Conservation (phyloP, 2,113 vertebrate genomes). For the Myanophis thanlyinensis region DNA sequence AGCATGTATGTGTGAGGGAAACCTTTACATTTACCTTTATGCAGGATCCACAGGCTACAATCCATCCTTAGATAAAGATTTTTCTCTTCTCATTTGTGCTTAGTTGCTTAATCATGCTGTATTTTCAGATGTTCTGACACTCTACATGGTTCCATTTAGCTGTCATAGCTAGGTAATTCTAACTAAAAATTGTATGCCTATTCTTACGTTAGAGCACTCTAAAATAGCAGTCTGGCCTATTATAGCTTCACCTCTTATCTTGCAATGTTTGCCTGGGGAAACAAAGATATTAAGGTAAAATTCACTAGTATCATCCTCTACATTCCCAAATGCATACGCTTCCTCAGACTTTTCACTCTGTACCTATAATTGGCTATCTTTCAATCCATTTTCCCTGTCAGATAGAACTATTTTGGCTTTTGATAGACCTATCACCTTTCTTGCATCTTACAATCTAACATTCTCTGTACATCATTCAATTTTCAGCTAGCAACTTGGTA, state of each 20-base stretch:
- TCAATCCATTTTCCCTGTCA: background rate
- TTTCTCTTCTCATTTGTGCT: background rate
- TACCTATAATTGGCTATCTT: background rate
- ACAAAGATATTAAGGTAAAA: background rate
- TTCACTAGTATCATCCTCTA: background rate
- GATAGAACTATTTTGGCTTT: background rate
- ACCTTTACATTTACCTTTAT: too few species aligned
- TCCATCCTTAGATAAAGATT: background rate
- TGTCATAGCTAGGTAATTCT: background rate
- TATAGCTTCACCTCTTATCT: background rate
- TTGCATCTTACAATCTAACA: background rate
- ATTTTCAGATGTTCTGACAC: background rate
- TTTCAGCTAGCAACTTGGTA: background rate
- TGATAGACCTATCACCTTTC: background rate
- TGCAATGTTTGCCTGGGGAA: background rate
- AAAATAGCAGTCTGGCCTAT: background rate
- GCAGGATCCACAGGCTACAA: background rate
- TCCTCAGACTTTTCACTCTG: background rate
- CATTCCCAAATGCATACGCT: background rate
- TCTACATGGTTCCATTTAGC: background rate
- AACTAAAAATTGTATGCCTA: background rate
- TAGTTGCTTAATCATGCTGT: background rate
- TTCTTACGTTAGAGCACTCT: background rate
- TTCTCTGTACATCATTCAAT: background rate
- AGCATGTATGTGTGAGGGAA: too few species aligned